A percentile compares a stretch with the other conserved stretches of the same genome.
Evolutionary conservation across 1,140 invertebrate species (phyloP).

Genomic region (Metaphire vulgaris): DNA sequence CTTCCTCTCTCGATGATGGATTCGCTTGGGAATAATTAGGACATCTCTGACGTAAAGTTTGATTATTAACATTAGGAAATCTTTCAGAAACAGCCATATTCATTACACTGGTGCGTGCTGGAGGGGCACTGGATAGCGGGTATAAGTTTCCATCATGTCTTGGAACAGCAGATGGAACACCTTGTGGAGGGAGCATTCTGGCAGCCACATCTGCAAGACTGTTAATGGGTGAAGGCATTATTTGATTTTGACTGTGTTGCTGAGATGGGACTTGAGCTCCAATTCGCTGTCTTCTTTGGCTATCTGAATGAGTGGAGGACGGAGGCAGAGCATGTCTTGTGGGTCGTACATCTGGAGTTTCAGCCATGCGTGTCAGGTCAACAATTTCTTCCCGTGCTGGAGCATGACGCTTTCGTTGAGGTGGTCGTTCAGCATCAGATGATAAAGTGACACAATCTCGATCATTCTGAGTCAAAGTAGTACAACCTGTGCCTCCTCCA

Average conservation of each 20-base stretch:
- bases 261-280: not conserved
- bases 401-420: not conserved
- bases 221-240: not conserved
- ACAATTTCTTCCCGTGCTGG: not conserved
- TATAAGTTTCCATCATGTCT: not conserved
- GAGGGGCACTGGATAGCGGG: not conserved
- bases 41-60: not conserved
- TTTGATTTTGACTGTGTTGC: not conserved
- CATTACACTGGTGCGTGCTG: not conserved
- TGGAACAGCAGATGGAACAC: not conserved
- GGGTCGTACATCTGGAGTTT: conserved; percentile 1
- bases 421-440: not conserved
- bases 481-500: not conserved
- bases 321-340: not conserved
- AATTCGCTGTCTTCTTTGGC: not conserved
- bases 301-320: not conserved
- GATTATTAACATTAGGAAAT: not conserved
- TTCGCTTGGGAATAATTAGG: not conserved
- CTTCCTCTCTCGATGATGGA: not conserved
- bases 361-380: conserved; percentile 2
- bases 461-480: not conserved
- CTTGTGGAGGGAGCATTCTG: not conserved
- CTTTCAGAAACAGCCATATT: not conserved
- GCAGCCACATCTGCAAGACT: not conserved
- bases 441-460: not conserved